A percentile compares a stretch with the other conserved stretches of the same genome.
These are phyloP conservation scores for Caenorhabditis japonica DNA, from an alignment of 2,888 invertebrate species.

Conservation along the genomic window DNA sequence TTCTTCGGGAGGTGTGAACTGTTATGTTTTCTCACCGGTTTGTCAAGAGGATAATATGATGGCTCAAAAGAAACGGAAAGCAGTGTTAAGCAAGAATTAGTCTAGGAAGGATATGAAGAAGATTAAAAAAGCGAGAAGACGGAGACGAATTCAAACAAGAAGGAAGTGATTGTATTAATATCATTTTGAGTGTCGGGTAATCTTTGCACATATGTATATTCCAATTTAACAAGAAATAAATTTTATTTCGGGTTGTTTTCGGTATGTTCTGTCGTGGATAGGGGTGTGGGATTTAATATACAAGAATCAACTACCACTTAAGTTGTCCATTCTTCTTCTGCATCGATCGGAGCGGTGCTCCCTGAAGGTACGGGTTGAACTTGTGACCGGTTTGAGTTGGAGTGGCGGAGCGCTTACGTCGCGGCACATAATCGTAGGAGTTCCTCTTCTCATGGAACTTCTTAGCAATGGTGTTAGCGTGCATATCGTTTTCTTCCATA, in stretches of 20 bases:
- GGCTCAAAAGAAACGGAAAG: slow-evolving; percentile 3
- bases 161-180: no score
- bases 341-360: slow-evolving; percentile 71
- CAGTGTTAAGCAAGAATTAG: slow-evolving; percentile 23
- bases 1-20: slow-evolving; percentile 68
- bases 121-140: background rate
- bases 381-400: slow-evolving; percentile 59
- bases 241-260: slow-evolving; percentile 34
- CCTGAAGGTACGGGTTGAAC: slow-evolving; percentile 74
- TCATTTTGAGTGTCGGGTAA: background rate
- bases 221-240: slow-evolving; percentile 32
- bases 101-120: background rate
- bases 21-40: slow-evolving; percentile 71
- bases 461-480: slow-evolving; percentile 75
- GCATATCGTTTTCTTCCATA: slow-evolving; percentile 73
- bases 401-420: slow-evolving; percentile 71
- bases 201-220: no score
- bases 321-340: slow-evolving; percentile 74
- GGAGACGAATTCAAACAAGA: background rate
- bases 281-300: background rate
- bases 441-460: slow-evolving; percentile 76
- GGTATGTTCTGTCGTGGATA: background rate
- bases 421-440: slow-evolving; percentile 67
- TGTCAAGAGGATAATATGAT: slow-evolving; percentile 38
- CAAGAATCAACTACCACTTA: slow-evolving; percentile 32